These are phyloP conservation scores for Tethya wilhelma DNA, from an alignment of 37 sponge, comb jelly and placozoan species.

Conservation along the genomic window DNA sequence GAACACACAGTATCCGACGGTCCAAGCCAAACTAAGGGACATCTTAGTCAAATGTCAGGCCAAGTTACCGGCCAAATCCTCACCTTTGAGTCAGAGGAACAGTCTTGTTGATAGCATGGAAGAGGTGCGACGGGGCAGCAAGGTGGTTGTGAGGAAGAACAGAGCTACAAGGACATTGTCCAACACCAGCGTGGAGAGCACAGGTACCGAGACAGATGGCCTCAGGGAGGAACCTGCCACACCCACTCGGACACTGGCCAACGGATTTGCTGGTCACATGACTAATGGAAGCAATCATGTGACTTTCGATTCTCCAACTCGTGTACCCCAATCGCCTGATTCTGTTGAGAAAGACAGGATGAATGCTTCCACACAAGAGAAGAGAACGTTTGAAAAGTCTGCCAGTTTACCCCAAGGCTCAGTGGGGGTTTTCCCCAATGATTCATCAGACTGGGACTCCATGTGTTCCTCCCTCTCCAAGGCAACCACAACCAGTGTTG, in stretches of 20 bases:
- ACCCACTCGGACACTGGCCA: not conserved
- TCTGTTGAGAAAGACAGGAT: too few species aligned
- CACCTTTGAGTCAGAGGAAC: too few species aligned
- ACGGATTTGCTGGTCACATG: slow-evolving; percentile 12
- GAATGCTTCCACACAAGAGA: too few species aligned
- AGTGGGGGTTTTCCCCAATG: not conserved
- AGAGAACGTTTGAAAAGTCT: too few species aligned
- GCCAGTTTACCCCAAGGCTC: too few species aligned
- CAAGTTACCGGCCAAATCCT: not conserved
- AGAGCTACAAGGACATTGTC: not conserved
- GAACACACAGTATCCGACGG: slow-evolving; percentile 14
- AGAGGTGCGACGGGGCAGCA: not conserved
- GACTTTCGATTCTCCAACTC: too few species aligned
- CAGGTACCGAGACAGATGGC: slow-evolving; percentile 22
- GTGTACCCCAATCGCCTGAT: too few species aligned
- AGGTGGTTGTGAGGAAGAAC: not conserved
- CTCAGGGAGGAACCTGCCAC: not conserved
- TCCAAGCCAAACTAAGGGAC: slow-evolving; percentile 48
- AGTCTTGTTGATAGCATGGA: not conserved
- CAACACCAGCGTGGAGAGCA: slow-evolving; percentile 54
- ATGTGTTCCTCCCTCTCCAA: not conserved
- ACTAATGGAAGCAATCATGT: not conserved
- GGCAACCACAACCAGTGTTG: too few species aligned
- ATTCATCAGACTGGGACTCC: not conserved
- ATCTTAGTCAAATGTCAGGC: slow-evolving; percentile 18